Conservation (phyloP, 2,888 invertebrate species). For the Chesias legatella region DNA sequence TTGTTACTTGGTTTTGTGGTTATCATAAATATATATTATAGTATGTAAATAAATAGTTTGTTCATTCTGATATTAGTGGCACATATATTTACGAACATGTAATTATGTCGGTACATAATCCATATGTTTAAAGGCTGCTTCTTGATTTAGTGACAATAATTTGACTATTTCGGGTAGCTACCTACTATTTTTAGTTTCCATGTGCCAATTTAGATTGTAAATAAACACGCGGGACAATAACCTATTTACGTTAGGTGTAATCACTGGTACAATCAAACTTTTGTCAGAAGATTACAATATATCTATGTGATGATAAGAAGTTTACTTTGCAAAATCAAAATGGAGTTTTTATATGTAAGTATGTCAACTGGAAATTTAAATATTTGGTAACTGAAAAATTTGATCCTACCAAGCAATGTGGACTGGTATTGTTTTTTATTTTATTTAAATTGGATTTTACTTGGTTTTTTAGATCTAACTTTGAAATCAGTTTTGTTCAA, state of each 20-base stretch:
- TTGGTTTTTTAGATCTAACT: no score
- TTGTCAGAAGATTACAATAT: constrained; percentile 32
- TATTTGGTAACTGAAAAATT: no score
- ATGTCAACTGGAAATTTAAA: constrained; percentile 44
- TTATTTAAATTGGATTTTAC: no score
- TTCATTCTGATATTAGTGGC: not conserved
- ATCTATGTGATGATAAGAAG: constrained; percentile 29
- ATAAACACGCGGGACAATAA: constrained; percentile 51
- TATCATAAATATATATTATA: not conserved
- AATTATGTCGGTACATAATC: no score
- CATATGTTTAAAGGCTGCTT: no score
- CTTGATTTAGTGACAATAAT: no score
- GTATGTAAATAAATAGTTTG: constrained; percentile 2
- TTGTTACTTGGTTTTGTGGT: not conserved
- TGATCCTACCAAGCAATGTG: constrained; percentile 5
- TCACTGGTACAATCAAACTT: constrained; percentile 25
- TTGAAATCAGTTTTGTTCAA: no score
- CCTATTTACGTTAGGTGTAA: constrained; percentile 39
- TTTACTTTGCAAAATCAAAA: constrained; percentile 35
- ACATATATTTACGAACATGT: no score
- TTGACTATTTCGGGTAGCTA: constrained; percentile 23
- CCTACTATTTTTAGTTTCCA: constrained; percentile 35
- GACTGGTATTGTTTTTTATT: constrained; percentile 9
- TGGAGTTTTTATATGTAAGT: constrained; percentile 48
- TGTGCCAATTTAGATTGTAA: constrained; percentile 35